These are phyloP conservation scores for Ahaetulla prasina DNA, from an alignment of 2,113 vertebrate genomes.

Conservation along the genomic window DNA sequence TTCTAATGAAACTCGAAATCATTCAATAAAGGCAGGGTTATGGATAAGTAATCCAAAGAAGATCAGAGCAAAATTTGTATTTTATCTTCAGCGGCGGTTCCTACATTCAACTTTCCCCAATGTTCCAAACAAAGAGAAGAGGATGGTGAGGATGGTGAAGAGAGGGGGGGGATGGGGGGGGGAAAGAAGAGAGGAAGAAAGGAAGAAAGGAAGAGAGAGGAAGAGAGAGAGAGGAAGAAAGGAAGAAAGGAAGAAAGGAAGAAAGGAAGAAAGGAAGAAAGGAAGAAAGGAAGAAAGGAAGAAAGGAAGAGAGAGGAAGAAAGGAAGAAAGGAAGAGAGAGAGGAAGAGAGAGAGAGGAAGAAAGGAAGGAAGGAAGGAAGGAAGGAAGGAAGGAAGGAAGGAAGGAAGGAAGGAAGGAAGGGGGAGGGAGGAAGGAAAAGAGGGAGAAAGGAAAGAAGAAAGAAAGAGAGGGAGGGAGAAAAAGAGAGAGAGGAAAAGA, in stretches of 20 bases:
- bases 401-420: too few relatives aligned
- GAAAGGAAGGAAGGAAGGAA: too few relatives aligned
- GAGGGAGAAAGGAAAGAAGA: too few relatives aligned
- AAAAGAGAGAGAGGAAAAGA: too few relatives aligned
- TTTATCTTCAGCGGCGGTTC: slow-evolving; percentile 59
- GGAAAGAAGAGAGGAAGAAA: not conserved
- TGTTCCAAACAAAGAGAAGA: not conserved
- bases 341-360: too few relatives aligned
- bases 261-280: fast-evolving
- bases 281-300: not conserved
- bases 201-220: too few relatives aligned
- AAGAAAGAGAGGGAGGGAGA: too few relatives aligned
- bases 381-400: not conserved
- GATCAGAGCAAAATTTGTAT: slow-evolving; percentile 75
- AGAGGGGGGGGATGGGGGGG: not conserved
- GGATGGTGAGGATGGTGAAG: not conserved
- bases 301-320: not conserved
- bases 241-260: too few relatives aligned
- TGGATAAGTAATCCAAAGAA: slow-evolving; percentile 73
- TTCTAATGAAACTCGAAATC: slow-evolving; percentile 84
- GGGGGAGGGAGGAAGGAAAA: too few relatives aligned
- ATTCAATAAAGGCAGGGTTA: slow-evolving; percentile 78
- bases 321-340: too few relatives aligned
- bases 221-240: too few relatives aligned
- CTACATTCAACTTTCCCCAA: not conserved